Evolutionary conservation across 2,888 invertebrate species (phyloP).

Genomic region (Odontomyia ornata): DNA sequence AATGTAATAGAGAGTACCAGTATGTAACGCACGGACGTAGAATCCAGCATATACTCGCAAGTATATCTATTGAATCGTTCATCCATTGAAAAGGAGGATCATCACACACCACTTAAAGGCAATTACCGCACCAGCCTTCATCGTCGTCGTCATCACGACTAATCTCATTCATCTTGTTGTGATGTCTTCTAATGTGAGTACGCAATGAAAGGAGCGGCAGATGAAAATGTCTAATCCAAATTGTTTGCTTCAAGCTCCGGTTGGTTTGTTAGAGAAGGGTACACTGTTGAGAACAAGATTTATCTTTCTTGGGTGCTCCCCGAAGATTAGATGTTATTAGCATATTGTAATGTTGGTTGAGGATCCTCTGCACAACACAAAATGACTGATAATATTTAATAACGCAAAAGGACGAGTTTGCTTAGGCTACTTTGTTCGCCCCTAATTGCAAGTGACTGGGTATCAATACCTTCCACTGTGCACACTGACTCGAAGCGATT

Average conservation of each 20-base stretch:
- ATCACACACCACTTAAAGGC: constrained; percentile 30
- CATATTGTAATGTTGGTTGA: no score
- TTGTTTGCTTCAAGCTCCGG: constrained; percentile 1
- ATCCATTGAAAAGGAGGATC: constrained; percentile 22
- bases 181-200: constrained; percentile 18
- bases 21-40: background rate
- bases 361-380: no score
- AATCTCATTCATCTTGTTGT: constrained; percentile 20
- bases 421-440: background rate
- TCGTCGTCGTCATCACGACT: constrained; percentile 25
- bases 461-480: background rate
- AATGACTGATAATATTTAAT: no score
- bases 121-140: constrained; percentile 33
- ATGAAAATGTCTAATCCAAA: constrained; percentile 13
- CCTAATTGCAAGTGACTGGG: background rate
- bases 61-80: background rate
- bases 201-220: background rate
- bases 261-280: background rate
- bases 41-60: no score
- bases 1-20: constrained; percentile 3
- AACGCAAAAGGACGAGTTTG: background rate
- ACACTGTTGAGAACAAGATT: background rate
- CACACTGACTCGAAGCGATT: background rate
- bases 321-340: no score
- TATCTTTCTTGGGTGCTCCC: no score